phyloP scores from a whole-genome alignment of 2,888 invertebrate species.

The Epistrophella euchroma region DNA sequence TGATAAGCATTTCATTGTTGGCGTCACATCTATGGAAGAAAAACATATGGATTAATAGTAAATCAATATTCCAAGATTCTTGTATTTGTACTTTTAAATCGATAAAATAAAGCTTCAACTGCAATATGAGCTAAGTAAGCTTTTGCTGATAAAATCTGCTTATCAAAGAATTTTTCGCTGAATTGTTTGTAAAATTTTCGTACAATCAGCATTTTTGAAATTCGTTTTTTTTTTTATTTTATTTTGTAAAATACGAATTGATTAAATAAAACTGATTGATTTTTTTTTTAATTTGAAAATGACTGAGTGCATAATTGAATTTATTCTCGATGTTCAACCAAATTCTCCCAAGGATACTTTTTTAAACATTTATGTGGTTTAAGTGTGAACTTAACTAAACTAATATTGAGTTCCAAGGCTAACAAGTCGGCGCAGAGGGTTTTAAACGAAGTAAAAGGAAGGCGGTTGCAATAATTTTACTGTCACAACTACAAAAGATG shows the following conservation, averaged over 20 bases:
- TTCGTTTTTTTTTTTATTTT: not conserved
- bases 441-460: too few species aligned
- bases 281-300: not conserved
- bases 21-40: not conserved
- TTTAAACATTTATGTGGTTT: too few species aligned
- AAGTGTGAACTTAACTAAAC: too few species aligned
- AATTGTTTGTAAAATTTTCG: constrained; percentile 15
- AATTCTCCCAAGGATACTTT: too few species aligned
- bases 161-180: not conserved
- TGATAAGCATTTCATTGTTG: not conserved
- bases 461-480: too few species aligned
- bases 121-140: constrained; percentile 40
- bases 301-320: not conserved
- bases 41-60: not conserved
- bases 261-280: not conserved
- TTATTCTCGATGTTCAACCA: not conserved
- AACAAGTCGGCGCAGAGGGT: too few species aligned
- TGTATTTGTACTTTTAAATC: constrained; percentile 26
- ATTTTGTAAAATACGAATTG: not conserved
- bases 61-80: not conserved
- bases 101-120: constrained; percentile 34
- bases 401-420: too few species aligned
- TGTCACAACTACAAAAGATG: too few species aligned
- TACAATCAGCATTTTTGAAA: constrained; percentile 25
- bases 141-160: constrained; percentile 8